Evolutionary conservation across 2,888 invertebrate genomes (phyloP), one percentile per base, ranked within the genome.

Genomic region (Caenorhabditis sp.): DNA sequence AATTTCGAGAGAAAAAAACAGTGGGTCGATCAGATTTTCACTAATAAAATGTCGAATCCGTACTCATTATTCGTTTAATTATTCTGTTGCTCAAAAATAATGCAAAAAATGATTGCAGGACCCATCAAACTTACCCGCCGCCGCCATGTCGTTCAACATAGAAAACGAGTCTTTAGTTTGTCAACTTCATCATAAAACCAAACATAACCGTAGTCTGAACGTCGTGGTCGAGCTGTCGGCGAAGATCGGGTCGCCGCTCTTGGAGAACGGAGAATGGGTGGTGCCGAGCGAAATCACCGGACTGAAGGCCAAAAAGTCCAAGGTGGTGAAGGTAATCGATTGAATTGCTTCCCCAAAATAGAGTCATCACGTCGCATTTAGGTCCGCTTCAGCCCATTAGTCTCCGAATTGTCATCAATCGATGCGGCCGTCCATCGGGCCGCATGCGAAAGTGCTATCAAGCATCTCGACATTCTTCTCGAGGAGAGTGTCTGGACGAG

Each of bases 131-230:
- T 66, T 59, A 68, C 22, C 59, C 50, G 43, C 55, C 50, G 46
- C 68, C 62, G 68, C 68, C 75, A 75, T 75, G 75, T 75, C 68
- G 63, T 76, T 76, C 70, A 76, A 70, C 45, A 70, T 76, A 76
- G 63, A 70, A 45, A 63, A 76, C 43, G 63, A 70, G 46, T 62
- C 76, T 20, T 39, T 65, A 76, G 61, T 70, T 46, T 63, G 68
- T 46, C 70, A 76, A 45, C 56, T 76, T 52, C 58, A 62, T 46
- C 61, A 76, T 43, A 76, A 58, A 53, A 65, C 39, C 15, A 70
- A 76, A 48, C 70, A 63, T 50, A 76, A 76, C 59, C 70, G 59
- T 53, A 65, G 22, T 52, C 35, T 76, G 52, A 70, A 76, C 56
- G 76, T 76, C 56, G 53, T 76, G 52, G 63, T 63, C 63, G 76